Base-by-base conservation (phyloP, 2,113 vertebrate genomes). In the Scomber scombrus region DNA sequence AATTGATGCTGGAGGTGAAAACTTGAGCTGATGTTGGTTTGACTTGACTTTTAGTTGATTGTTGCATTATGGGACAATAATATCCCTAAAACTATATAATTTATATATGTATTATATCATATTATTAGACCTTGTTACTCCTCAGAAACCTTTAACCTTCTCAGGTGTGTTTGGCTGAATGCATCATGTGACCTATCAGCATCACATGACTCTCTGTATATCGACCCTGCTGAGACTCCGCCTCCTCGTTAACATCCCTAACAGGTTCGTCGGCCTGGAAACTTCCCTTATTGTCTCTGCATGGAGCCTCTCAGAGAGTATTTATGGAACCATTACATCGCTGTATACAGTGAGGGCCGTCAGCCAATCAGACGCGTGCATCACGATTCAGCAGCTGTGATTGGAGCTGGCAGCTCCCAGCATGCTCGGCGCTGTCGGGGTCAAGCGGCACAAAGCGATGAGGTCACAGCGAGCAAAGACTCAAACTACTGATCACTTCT, bases 321-420 rank as follows among this genome's bases (percentile, higher is more conserved):
- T 82, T 75, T 45, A 58, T 31, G 10, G 50, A 50, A 14, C 23
- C 23, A 23, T 40, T 8, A 34, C 31, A 34, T 8, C 19, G 14
- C 56, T 34, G 6, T 15, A 57, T 45, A n/a, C 8, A 47, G 52
- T 0, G 15, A 62, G 64, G 68, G 54, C 21, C 57, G 2, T 10
- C 26, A 29, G 75, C 56, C 63, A 46, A 23, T 74, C 21, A 7
- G 45, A 15, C 21, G 46, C 26, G 1, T n/a, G 21, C 57, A 45
- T 89, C 81, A 75, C 14, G 8, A 60, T 75, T 69, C 62, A 64
- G 7, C 19, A 34, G 57, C 71, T 71, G 10, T 80, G 72, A 84
- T 85, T 75, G 40, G 29, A 64, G n/a, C 57, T 64, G 81, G 79
- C 87, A 71, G 80, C 29, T 84, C 82, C 70, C 74, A 47, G 58